phyloP scores from a whole-genome alignment of 1,140 invertebrate species.

The Bradynema listronoti region DNA sequence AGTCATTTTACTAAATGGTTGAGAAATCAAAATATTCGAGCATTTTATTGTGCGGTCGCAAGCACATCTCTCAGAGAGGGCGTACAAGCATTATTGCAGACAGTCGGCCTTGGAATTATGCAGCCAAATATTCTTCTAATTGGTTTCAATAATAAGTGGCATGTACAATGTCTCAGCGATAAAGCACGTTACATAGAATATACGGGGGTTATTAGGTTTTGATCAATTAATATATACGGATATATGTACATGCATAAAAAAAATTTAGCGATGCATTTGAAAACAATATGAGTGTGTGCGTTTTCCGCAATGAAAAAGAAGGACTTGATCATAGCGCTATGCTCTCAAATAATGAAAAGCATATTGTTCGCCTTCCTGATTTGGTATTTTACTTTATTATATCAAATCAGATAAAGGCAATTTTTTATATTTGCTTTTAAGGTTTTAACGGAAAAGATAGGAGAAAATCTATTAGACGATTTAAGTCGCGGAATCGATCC shows the following conservation, averaged over 20 bases:
- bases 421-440: too few species aligned
- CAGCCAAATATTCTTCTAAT: conserved; percentile 79
- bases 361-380: conserved; percentile 27
- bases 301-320: conserved; percentile 48
- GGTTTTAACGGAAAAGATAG: too few species aligned
- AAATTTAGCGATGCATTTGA: conserved; percentile 48
- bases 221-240: too few species aligned
- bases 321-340: conserved; percentile 40
- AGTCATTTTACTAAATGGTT: conserved; percentile 65
- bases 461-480: too few species aligned
- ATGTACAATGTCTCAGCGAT: conserved; percentile 37
- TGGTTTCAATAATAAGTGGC: conserved; percentile 62
- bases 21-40: conserved; percentile 72
- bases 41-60: conserved; percentile 70
- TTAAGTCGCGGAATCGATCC: conserved; percentile 29
- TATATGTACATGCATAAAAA: too few species aligned
- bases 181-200: conserved; percentile 59
- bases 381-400: conserved; percentile 15
- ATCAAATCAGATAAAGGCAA: conserved; percentile 1
- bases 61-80: conserved; percentile 35
- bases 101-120: conserved; percentile 78
- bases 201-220: conserved; percentile 61
- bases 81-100: conserved; percentile 65
- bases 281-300: conserved; percentile 42
- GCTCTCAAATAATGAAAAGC: conserved; percentile 20